These are phyloP conservation scores for Ornithoptera priamus DNA, from an alignment of 2,888 invertebrate genomes.

Conservation along the genomic window DNA sequence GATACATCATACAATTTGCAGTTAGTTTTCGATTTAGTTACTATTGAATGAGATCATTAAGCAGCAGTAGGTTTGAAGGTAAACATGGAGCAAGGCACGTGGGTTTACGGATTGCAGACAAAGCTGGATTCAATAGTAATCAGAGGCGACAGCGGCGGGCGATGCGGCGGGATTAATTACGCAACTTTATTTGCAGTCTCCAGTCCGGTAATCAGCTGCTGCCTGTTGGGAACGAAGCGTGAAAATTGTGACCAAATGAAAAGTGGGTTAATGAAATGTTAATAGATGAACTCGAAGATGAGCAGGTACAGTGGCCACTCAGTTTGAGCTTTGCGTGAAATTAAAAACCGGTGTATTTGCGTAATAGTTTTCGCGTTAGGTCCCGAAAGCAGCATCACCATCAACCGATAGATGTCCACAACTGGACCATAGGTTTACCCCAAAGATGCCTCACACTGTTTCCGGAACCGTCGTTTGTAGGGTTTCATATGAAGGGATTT, in stretches of 20 bases:
- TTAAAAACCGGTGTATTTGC: no score
- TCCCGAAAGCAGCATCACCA: no score
- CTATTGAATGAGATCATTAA: conserved; percentile 5
- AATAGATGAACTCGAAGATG: no score
- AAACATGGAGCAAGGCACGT: conserved; percentile 42
- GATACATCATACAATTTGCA: no score
- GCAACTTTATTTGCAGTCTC: conserved; percentile 35
- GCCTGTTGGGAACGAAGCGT: neutral
- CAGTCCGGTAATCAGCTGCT: conserved; percentile 14
- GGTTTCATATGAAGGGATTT: no score
- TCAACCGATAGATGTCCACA: neutral
- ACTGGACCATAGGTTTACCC: neutral
- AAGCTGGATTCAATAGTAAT: conserved; percentile 38
- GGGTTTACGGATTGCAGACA: conserved; percentile 35
- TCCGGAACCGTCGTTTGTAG: no score
- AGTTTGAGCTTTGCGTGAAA: no score
- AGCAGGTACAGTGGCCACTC: no score
- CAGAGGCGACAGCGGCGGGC: conserved; percentile 36
- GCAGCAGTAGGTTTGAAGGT: conserved; percentile 28
- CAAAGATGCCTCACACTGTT: neutral
- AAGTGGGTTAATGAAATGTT: no score
- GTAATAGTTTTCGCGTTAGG: no score
- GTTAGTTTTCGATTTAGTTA: neutral
- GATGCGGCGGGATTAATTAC: conserved; percentile 40
- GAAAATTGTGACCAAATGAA: no score